Conservation (phyloP, 2,888 invertebrate genomes). For the Noctua janthe region DNA sequence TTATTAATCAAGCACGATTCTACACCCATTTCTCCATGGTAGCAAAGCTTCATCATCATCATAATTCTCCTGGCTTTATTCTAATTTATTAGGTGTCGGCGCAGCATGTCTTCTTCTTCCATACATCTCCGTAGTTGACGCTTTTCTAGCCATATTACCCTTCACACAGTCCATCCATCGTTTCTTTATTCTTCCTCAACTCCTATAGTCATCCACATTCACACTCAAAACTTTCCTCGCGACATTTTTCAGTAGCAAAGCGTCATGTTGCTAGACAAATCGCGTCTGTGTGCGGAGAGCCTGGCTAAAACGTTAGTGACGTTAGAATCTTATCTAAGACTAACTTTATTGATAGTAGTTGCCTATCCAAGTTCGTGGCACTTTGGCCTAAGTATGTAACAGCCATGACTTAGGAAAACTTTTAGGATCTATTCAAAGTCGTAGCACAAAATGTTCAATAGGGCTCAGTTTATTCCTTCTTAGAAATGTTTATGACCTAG, state of each 20-base stretch:
- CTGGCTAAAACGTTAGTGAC: background rate
- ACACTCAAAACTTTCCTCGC: background rate
- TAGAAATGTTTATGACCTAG: background rate
- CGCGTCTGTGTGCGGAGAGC: background rate
- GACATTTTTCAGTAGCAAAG: background rate
- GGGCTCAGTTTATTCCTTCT: background rate
- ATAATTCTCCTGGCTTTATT: background rate
- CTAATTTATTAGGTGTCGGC: background rate
- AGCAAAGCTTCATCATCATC: background rate
- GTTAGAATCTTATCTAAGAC: slow-evolving; percentile 29
- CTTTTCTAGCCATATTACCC: background rate
- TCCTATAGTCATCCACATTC: background rate
- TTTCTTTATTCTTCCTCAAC: background rate
- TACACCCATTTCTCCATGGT: background rate
- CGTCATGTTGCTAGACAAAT: background rate
- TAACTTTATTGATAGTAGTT: slow-evolving; percentile 23
- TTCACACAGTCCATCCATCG: background rate
- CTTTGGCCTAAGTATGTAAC: background rate
- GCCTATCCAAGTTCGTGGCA: slow-evolving; percentile 18
- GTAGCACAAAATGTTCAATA: background rate
- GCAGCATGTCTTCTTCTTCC: background rate
- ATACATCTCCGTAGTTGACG: background rate
- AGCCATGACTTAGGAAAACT: background rate
- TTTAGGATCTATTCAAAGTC: too few species aligned
- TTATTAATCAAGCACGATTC: background rate